Evolutionary conservation across 2,113 vertebrate species (phyloP).

Genomic region (Bungarus multicinctus): DNA sequence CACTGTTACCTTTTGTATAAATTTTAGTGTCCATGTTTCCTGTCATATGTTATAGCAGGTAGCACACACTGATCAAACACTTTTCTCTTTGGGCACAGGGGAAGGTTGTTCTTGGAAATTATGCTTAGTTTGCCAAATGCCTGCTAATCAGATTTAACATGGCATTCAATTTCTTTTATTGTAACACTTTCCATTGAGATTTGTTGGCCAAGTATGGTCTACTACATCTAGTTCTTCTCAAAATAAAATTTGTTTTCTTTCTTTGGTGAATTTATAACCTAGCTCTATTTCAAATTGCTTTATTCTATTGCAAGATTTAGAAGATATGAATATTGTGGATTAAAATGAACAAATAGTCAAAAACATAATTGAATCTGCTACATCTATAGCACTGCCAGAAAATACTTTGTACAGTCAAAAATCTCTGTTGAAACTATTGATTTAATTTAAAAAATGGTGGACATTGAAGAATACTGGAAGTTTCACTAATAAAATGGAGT

Average conservation of each 20-base stretch:
- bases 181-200: neutral
- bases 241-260: neutral
- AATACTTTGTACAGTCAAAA: neutral
- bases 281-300: neutral
- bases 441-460: too few species aligned
- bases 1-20: neutral
- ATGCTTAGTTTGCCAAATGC: neutral
- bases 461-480: too few species aligned
- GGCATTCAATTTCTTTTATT: neutral
- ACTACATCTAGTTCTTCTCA: neutral
- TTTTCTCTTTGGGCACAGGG: neutral
- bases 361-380: neutral
- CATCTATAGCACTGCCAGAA: neutral
- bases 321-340: neutral
- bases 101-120: neutral
- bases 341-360: neutral
- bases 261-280: neutral
- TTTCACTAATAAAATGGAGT: too few species aligned
- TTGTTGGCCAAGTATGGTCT: neutral
- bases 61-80: neutral
- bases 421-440: too few species aligned
- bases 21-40: neutral
- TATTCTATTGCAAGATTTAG: neutral
- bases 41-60: neutral
- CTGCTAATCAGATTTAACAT: neutral